Base-by-base conservation (phyloP, 2,888 invertebrate species). In the Onthophagus sagittarius region DNA sequence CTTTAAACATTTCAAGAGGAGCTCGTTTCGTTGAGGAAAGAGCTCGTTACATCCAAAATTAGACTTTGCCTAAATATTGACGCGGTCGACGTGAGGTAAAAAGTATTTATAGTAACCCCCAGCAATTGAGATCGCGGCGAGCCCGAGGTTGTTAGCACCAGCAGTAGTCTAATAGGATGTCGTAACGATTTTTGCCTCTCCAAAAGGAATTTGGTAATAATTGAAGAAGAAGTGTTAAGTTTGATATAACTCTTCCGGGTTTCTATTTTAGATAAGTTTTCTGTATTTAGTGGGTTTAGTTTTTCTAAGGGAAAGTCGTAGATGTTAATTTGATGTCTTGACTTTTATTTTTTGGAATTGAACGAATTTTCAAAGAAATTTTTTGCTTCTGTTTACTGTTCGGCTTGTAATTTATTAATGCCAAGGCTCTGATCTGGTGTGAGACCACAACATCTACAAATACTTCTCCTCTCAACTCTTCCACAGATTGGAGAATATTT, bases 401-500 rank as follows among this genome's bases (percentile, higher is more conserved):
- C 32, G 67, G 0, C 0, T 5, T 9, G 13, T 6, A 64, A 64
- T 64, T 2, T 64, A 9, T 63, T 67, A 67, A 67, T 67, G 67
- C 67, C 67, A 67, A 67, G 67, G 67, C 67, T 32, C 11, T 53
- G 39, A 23, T 23, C 23, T 67, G 67, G 15, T 64, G 64, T 64
- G n/a, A 23, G 32, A 67, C 23, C 15, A 31, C 23, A 67, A 67
- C 15, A 32, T 15, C n/a, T 67, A n/a, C 67, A 23, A 23, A 23
- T 15, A 23, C 15, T 23, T 9, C 9, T n/a, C 14, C 15, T 3
- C 6, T 7, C n/a, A 63, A 15, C 63, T 7, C 15, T 63, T 32
- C 23, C 67, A 32, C 67, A 31, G 23, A 67, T 67, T 67, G 73
- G 73, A 67, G 32, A 70, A 70, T 73, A 73, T 73, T 73, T 73